Conservation (phyloP, 2,113 vertebrate genomes). For the Promerops cafer region DNA sequence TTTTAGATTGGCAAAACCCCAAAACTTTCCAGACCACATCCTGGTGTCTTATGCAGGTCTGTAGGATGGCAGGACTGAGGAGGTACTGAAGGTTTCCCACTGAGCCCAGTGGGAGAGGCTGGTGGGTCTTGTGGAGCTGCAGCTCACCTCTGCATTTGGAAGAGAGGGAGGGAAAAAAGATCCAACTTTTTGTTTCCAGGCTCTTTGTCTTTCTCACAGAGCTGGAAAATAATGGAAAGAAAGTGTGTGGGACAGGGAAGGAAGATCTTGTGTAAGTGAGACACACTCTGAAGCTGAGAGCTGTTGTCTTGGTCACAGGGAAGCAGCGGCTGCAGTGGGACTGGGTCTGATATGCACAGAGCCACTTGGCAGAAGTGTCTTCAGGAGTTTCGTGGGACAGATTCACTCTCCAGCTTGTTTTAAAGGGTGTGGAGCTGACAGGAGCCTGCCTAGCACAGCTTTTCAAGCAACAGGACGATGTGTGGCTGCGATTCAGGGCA, state of each 20-base stretch:
- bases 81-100: rapidly evolving
- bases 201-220: background rate
- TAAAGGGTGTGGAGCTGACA: background rate
- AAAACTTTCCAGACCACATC: background rate
- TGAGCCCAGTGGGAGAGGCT: background rate
- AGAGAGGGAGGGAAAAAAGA: background rate
- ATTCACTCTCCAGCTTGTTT: background rate
- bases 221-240: background rate
- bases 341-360: background rate
- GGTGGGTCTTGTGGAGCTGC: background rate
- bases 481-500: rapidly evolving
- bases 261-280: background rate
- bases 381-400: background rate
- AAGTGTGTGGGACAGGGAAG: background rate
- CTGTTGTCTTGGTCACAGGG: background rate
- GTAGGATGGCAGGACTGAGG: background rate
- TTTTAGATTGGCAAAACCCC: background rate
- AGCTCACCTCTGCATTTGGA: background rate
- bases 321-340: background rate
- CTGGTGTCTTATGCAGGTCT: background rate
- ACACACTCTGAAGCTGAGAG: background rate
- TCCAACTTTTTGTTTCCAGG: background rate
- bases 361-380: background rate
- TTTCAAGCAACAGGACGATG: background rate
- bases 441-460: background rate